Conservation (phyloP, 1,140 invertebrate species). For the Vanessa atalanta region DNA sequence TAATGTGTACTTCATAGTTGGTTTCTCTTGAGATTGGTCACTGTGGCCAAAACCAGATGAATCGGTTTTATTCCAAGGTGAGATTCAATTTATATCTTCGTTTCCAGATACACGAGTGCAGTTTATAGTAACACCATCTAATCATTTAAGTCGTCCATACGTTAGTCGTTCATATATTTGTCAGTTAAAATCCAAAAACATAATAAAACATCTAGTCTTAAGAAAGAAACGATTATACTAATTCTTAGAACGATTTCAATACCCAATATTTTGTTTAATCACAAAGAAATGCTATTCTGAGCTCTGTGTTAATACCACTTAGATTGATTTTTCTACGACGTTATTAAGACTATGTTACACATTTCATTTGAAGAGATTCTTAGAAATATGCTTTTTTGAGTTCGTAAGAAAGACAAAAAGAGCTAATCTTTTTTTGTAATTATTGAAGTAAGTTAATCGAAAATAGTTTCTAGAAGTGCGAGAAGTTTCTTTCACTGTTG, state of each 20-base stretch:
- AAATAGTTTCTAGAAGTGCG: neutral
- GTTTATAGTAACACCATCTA: neutral
- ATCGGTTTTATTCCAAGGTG: no score
- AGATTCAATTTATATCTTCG: no score
- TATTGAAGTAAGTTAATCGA: neutral
- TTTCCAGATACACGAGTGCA: no score
- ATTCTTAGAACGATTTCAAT: conserved; percentile 5
- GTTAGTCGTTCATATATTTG: conserved; percentile 7
- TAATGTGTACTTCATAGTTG: no score
- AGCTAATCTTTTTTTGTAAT: neutral
- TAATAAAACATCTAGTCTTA: neutral
- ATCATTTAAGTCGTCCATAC: neutral
- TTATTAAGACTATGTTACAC: neutral
- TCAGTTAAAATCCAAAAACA: neutral
- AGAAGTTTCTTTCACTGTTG: no score
- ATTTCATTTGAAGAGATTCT: neutral
- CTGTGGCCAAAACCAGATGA: no score
- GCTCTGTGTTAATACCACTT: neutral
- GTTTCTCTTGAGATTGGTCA: no score
- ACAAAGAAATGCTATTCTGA: neutral
- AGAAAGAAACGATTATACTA: neutral
- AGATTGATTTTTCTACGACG: neutral
- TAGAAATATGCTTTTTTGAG: conserved; percentile 1
- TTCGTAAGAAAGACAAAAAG: neutral
- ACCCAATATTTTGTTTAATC: neutral